phyloP scores from a whole-genome alignment of 2,797 vertebrate genomes.

The Neosilurus mollespiculum region DNA sequence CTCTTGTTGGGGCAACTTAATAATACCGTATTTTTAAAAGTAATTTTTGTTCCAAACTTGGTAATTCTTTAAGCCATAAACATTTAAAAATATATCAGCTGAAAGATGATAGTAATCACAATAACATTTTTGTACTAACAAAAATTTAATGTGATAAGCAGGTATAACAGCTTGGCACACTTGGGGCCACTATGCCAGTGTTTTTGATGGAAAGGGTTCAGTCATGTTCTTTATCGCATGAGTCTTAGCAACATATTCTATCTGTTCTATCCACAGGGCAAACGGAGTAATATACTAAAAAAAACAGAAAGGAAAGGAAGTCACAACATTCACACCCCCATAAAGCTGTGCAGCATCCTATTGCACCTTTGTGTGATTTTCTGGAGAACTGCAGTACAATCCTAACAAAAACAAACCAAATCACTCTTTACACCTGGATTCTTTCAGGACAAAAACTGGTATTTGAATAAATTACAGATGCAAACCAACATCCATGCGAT shows the following conservation, averaged over 20 bases:
- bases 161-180: constrained; percentile 24
- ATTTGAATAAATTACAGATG: constrained; percentile 92
- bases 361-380: constrained; percentile 57
- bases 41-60: neutral
- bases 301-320: constrained; percentile 66
- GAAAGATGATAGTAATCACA: constrained; percentile 11
- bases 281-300: constrained; percentile 54
- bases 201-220: constrained; percentile 23
- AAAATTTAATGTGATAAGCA: constrained; percentile 15
- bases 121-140: constrained; percentile 20
- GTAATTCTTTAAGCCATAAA: neutral
- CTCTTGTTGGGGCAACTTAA: neutral
- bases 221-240: constrained; percentile 1
- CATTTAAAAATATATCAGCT: neutral
- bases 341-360: constrained; percentile 54
- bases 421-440: constrained; percentile 91
- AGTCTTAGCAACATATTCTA: constrained; percentile 6
- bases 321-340: constrained; percentile 49
- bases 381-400: constrained; percentile 70
- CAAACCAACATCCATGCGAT: constrained; percentile 96
- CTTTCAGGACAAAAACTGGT: constrained; percentile 63
- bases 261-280: constrained; percentile 24
- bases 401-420: constrained; percentile 82
- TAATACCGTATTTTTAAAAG: neutral
- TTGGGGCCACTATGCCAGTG: constrained; percentile 15